phyloP scores from a whole-genome alignment of 1,140 invertebrate species.

The Conus ventricosus region DNA sequence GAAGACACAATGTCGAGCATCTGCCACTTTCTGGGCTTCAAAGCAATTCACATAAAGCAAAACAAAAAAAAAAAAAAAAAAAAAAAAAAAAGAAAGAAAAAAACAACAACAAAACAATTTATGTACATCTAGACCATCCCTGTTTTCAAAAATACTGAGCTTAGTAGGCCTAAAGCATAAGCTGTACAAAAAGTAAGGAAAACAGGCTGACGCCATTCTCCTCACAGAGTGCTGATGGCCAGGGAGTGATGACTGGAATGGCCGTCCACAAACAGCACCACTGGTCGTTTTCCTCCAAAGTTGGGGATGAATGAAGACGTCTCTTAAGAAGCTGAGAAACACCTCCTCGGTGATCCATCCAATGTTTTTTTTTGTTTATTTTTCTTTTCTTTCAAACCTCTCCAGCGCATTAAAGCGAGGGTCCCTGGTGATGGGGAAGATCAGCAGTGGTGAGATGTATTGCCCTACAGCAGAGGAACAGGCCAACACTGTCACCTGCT shows the following conservation, averaged over 20 bases:
- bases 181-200: slow-evolving; percentile 13
- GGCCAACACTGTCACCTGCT: too few species aligned
- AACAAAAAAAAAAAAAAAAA: too few species aligned
- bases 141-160: background rate
- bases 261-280: background rate
- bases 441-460: slow-evolving; percentile 1
- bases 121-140: background rate
- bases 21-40: too few species aligned
- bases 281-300: background rate
- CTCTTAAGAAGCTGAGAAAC: background rate
- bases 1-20: background rate
- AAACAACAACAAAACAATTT: background rate
- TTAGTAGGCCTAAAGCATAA: slow-evolving; percentile 2
- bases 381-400: background rate
- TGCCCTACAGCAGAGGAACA: background rate
- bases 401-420: background rate
- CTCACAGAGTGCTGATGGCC: background rate
- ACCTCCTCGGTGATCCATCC: background rate
- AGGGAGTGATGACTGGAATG: slow-evolving; percentile 1
- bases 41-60: too few species aligned
- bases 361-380: background rate
- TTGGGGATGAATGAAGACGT: background rate
- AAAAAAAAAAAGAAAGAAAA: too few species aligned
- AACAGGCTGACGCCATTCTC: slow-evolving; percentile 1
- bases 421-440: background rate